Evolutionary conservation across 2,888 invertebrate genomes (phyloP).

Genomic region (Sabatieria punctata): DNA sequence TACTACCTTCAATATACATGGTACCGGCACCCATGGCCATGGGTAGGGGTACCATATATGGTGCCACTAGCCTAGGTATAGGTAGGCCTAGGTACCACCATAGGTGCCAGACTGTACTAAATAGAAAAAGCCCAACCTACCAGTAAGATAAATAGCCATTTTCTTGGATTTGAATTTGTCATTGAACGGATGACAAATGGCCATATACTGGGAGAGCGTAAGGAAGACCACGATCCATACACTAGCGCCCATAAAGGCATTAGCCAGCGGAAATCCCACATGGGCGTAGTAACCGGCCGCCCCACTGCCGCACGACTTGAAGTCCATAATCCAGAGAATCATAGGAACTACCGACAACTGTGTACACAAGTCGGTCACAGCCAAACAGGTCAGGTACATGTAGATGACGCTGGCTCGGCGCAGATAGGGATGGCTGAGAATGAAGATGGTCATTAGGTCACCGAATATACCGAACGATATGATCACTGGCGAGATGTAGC

Average conservation of each 20-base stretch:
- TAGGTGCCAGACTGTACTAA: not conserved
- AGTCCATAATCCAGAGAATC: conserved; percentile 30
- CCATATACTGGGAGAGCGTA: conserved; percentile 39
- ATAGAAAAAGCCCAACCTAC: not conserved
- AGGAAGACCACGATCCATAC: conserved; percentile 41
- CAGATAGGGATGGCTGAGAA: conserved; percentile 37
- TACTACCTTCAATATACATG: no score
- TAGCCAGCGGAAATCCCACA: conserved; percentile 37
- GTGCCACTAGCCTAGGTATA: no score
- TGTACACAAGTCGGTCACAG: conserved; percentile 34
- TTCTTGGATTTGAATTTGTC: not conserved
- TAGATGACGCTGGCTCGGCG: conserved; percentile 35
- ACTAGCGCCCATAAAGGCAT: conserved; percentile 38
- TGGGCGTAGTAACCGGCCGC: conserved; percentile 36
- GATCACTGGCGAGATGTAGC: conserved; percentile 35
- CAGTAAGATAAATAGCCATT: not conserved
- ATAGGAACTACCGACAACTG: conserved; percentile 37
- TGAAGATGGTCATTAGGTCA: conserved; percentile 37
- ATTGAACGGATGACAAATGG: conserved; percentile 33
- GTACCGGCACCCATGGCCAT: no score
- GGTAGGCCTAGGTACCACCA: no score
- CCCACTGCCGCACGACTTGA: conserved; percentile 23
- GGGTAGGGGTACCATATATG: no score
- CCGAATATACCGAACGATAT: conserved; percentile 37
- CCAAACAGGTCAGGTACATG: conserved; percentile 35